These are phyloP conservation scores for Abrostola triplasia DNA, from an alignment of 2,888 invertebrate genomes.

Conservation along the genomic window DNA sequence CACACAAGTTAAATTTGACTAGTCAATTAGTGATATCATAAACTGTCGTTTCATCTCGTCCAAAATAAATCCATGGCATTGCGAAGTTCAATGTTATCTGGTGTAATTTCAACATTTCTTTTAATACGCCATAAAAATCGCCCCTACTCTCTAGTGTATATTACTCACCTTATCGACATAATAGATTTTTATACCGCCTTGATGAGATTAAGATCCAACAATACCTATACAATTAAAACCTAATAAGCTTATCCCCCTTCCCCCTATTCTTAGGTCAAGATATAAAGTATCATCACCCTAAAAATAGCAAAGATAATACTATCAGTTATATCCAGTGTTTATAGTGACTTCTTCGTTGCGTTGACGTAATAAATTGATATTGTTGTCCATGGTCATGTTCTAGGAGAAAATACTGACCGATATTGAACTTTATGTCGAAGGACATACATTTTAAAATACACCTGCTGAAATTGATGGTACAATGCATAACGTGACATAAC, in stretches of 20 bases:
- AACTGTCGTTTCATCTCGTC: too few relatives aligned
- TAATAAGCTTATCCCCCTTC: background rate
- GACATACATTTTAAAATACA: background rate
- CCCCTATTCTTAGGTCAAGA: background rate
- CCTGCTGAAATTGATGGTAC: background rate
- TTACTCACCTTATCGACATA: too few relatives aligned
- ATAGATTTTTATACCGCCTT: too few relatives aligned
- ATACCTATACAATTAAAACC: background rate
- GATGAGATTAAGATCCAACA: too few relatives aligned
- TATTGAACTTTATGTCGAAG: constrained; percentile 6
- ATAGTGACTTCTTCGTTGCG: constrained; percentile 1
- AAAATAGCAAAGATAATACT: constrained; percentile 15
- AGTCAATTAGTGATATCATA: too few relatives aligned
- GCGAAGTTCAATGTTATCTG: too few relatives aligned
- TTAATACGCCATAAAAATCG: too few relatives aligned
- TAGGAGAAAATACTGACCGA: constrained; percentile 1
- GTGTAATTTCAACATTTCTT: too few relatives aligned
- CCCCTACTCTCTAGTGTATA: too few relatives aligned
- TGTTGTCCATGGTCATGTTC: constrained; percentile 28
- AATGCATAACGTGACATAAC: background rate
- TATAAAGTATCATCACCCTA: constrained; percentile 2
- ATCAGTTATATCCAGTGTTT: constrained; percentile 11
- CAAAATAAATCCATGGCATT: too few relatives aligned
- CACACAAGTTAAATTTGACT: too few relatives aligned
- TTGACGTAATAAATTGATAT: constrained; percentile 14